Evolutionary conservation across 2,113 vertebrate species (phyloP).

Genomic region (Edolisoma coerulescens): DNA sequence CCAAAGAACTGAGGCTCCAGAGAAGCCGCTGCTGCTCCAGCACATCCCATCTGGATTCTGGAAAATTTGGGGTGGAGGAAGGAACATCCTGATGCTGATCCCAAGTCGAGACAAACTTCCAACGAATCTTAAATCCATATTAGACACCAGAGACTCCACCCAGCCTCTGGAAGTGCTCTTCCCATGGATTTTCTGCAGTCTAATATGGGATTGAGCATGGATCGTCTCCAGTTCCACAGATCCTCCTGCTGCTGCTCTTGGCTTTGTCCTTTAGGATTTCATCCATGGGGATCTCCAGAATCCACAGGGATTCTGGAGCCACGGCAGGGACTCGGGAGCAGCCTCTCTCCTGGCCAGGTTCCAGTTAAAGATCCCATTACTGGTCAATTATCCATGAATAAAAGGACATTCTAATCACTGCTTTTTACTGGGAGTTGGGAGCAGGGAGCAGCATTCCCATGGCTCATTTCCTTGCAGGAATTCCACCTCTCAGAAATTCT

Average conservation of each 20-base stretch:
- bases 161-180: background rate
- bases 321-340: background rate
- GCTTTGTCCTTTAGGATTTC: accelerated
- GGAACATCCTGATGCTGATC: accelerated
- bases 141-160: accelerated
- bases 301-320: background rate
- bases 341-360: background rate
- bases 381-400: constrained; percentile 35
- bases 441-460: background rate
- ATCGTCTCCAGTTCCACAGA: accelerated
- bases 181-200: background rate
- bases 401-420: background rate
- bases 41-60: accelerated
- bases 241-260: background rate
- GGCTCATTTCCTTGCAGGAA: background rate
- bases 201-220: accelerated
- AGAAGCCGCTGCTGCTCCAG: accelerated
- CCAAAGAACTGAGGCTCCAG: accelerated
- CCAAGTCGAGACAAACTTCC: accelerated
- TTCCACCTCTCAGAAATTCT: accelerated
- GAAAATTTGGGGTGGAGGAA: background rate
- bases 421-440: background rate
- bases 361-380: background rate
- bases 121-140: accelerated
- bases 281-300: accelerated